Conservation (phyloP, 35 echinoderm and acorn worm species). For the Lytechinus variegatus region DNA sequence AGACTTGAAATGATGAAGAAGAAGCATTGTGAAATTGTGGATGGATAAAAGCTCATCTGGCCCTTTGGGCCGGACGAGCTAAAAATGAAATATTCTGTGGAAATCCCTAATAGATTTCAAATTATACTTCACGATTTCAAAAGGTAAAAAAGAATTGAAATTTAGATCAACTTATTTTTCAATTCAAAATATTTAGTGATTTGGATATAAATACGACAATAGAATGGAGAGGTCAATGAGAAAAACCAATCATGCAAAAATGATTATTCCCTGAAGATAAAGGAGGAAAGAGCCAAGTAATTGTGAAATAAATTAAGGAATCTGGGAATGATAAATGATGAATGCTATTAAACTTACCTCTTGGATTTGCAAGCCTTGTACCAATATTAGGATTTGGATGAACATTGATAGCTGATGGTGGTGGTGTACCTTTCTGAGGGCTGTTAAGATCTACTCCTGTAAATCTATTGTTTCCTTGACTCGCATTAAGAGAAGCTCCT, state of each 20-base stretch:
- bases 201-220: background rate
- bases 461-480: conserved; percentile 56
- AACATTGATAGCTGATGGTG: conserved; percentile 65
- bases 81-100: too few relatives aligned
- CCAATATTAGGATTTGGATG: conserved; percentile 75
- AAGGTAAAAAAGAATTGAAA: too few relatives aligned
- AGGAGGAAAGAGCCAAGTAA: background rate
- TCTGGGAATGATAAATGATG: background rate
- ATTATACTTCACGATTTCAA: too few relatives aligned
- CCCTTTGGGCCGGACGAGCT: too few relatives aligned
- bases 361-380: conserved; percentile 78
- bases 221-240: background rate
- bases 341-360: conserved; percentile 24
- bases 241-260: background rate
- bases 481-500: background rate
- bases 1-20: too few relatives aligned
- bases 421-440: conserved; percentile 80
- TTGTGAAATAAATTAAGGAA: background rate
- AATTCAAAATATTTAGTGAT: too few relatives aligned
- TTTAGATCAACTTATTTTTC: too few relatives aligned
- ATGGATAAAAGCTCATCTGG: too few relatives aligned
- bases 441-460: conserved; percentile 90
- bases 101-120: too few relatives aligned
- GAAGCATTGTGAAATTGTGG: too few relatives aligned
- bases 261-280: background rate